Evolutionary conservation across 2,113 vertebrate genomes (phyloP), one percentile per base, ranked within the genome.

Genomic region (Cyanocitta stelleri): DNA sequence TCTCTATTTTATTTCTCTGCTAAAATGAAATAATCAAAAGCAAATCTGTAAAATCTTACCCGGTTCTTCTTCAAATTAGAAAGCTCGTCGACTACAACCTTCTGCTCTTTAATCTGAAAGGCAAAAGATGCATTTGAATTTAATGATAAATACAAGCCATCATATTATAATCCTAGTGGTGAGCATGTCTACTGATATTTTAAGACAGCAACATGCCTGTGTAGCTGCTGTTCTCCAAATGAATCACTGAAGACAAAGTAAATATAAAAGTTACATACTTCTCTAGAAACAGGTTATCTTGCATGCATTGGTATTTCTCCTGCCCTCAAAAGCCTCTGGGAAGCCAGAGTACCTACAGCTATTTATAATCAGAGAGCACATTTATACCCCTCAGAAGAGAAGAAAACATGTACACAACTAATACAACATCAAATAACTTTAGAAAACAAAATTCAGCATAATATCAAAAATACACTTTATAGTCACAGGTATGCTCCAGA

Each of bases 1-100:
- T 32, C 27, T 72, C 20, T 56, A 11, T 6, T 32, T 64, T 59
- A 62, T 43, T 87, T 62, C 11, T 85, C 62, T 59, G 18, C 14
- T 75, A 51, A 78, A 68, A 63, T 29, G 4, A 64, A 94, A 56
- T 0, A 64, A 33, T 14, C 33, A 73, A 43, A 92, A 89, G 5
- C 21, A 86, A 66, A 68, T 43, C 66, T 66, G 6, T 67, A 88
- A 88, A 66, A 82, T 94, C 98, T 98, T 89, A 99, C 99, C 96
- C 98, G 97, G 94, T 97, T 99, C 94, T 99, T 99, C 98, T 99
- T 99, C 96, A 99, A 96, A 93, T 99, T 99, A 44, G 98, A 99
- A 62, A 99, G 98, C 88, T 99, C 99, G 97, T 99, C 99, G 37
- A 99, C 96, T 30, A 99, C 89, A 95, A 99, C 52, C 75, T 99